phyloP scores from a whole-genome alignment of 2,797 vertebrate genomes.

The Manis javanica region DNA sequence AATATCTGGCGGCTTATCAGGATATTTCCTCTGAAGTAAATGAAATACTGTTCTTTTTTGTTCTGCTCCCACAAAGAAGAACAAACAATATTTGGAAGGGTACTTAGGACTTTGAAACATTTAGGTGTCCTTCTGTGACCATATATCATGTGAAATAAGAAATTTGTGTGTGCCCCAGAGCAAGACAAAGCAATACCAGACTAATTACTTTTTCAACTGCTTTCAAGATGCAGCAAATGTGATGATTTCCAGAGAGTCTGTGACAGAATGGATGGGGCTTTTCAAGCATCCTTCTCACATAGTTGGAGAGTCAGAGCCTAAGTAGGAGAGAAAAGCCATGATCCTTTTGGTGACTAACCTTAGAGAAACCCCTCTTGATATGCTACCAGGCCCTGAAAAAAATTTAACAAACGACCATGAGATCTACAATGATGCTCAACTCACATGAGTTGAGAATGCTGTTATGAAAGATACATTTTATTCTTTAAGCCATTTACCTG shows the following conservation, averaged over 20 bases:
- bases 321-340: not conserved
- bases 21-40: not conserved
- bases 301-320: not conserved
- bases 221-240: not conserved
- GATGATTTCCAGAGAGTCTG: not conserved
- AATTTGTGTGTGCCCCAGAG: not conserved
- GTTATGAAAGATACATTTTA: not conserved
- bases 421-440: not conserved
- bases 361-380: not conserved
- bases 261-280: not conserved
- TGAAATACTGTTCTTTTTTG: not conserved
- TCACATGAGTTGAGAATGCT: not conserved
- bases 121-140: not conserved
- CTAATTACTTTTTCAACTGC: not conserved
- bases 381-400: not conserved
- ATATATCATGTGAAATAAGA: not conserved
- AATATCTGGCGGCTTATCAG: not conserved
- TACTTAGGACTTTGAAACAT: not conserved
- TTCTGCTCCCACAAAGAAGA: not conserved
- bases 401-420: not conserved
- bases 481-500: not conserved
- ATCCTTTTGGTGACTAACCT: not conserved
- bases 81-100: not conserved
- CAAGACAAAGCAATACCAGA: not conserved
- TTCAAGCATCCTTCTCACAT: not conserved